A percentile compares a stretch with the other conserved stretches of the same genome.
Evolutionary conservation across 2,113 vertebrate genomes (phyloP).

Genomic region (Odontophorus gujanensis): DNA sequence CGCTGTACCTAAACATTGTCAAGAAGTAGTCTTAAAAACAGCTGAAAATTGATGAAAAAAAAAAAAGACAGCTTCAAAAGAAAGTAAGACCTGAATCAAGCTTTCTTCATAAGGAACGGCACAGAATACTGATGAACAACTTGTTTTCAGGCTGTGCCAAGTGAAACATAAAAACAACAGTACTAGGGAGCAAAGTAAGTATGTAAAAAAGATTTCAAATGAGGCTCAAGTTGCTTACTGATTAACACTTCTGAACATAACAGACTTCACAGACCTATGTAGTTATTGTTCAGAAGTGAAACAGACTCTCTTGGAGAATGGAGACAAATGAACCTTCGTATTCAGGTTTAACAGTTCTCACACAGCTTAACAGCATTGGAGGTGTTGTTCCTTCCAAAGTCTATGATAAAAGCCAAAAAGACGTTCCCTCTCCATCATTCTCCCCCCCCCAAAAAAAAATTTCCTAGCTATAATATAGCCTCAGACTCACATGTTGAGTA

Average conservation of each 20-base stretch:
- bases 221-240: conserved; percentile 76
- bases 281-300: conserved; percentile 75
- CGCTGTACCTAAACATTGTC: conserved; percentile 52
- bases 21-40: conserved; percentile 11
- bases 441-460: neutral
- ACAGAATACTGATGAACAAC: conserved; percentile 78
- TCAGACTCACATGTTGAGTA: neutral
- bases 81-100: conserved; percentile 55
- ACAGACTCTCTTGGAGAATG: conserved; percentile 73
- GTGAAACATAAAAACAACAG: conserved; percentile 71
- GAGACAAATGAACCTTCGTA: conserved; percentile 65
- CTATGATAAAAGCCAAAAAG: neutral
- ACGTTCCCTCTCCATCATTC: too few relatives aligned
- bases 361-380: conserved; percentile 62
- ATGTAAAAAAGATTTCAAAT: conserved; percentile 75
- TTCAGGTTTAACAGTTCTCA: conserved; percentile 74
- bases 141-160: conserved; percentile 73
- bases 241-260: conserved; percentile 76
- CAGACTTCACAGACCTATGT: conserved; percentile 58
- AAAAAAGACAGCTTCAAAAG: conserved; percentile 57
- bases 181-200: conserved; percentile 72
- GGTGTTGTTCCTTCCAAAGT: neutral
- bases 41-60: conserved; percentile 58
- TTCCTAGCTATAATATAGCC: neutral
- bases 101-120: conserved; percentile 50